Conservation (phyloP, 2,113 vertebrate genomes). For the Rhineura floridana region DNA sequence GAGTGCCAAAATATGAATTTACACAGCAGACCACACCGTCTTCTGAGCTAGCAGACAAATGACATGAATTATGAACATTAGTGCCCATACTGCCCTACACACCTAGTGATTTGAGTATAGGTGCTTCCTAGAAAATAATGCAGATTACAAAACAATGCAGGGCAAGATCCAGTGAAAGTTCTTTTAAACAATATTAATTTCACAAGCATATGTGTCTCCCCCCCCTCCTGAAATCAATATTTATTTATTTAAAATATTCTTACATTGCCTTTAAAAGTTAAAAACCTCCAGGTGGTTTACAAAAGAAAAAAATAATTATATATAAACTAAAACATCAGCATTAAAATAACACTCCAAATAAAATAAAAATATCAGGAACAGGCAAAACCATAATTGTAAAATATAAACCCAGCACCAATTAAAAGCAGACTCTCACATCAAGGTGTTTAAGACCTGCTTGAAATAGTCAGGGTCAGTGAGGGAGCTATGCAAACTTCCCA, state of each 20-base stretch:
- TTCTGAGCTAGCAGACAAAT: slow-evolving; percentile 71
- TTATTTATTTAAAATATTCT: background rate
- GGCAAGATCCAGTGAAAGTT: background rate
- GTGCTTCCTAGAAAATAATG: background rate
- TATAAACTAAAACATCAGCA: no score
- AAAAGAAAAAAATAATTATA: background rate
- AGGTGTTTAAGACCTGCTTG: no score
- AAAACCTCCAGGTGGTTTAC: background rate
- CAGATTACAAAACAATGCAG: slow-evolving; percentile 28
- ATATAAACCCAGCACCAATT: no score
- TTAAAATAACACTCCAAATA: no score
- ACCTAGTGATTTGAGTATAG: slow-evolving; percentile 14
- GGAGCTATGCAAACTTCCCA: no score
- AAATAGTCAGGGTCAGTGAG: no score
- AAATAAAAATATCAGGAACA: no score
- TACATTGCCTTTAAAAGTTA: background rate
- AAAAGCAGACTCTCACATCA: no score
- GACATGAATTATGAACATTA: slow-evolving; percentile 55
- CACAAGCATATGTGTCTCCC: background rate
- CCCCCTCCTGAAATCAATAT: background rate
- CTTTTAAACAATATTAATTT: slow-evolving; percentile 1
- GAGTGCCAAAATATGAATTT: slow-evolving; percentile 76
- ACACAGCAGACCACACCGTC: slow-evolving; percentile 59
- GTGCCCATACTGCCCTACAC: slow-evolving; percentile 16
- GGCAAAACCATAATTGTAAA: no score